Percentiles rank a stretch among this genome's conserved stretches.
Evolutionary conservation across 2,797 vertebrate species (phyloP).

Genomic region (Craterocephalus amniculus): DNA sequence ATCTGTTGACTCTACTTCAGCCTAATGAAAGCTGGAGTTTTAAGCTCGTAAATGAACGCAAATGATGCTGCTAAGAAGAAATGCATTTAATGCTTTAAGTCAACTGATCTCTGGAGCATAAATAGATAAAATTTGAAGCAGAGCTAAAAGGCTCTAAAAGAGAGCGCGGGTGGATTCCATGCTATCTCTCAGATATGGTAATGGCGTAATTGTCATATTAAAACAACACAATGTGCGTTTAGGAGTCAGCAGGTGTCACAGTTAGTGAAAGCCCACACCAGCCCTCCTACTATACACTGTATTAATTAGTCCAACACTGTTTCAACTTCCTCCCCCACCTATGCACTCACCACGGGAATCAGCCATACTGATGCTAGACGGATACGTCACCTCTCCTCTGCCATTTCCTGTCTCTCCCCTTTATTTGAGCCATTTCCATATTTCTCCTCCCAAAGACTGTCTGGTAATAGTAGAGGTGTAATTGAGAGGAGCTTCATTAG

Average conservation of each 20-base stretch:
- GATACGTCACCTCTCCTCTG: slow-evolving; percentile 65
- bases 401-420: slow-evolving; percentile 51
- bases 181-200: slow-evolving; percentile 84
- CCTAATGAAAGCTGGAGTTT: slow-evolving; percentile 44
- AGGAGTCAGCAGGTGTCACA: slow-evolving; percentile 85
- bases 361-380: slow-evolving; percentile 63
- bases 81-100: slow-evolving; percentile 62
- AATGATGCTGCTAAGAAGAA: slow-evolving; percentile 59
- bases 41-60: slow-evolving; percentile 57
- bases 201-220: slow-evolving; percentile 85
- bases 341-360: slow-evolving; percentile 74
- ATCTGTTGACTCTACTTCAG: slow-evolving; percentile 58
- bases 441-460: slow-evolving; percentile 69
- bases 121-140: slow-evolving; percentile 75
- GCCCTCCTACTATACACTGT: slow-evolving; percentile 75
- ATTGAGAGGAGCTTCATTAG: slow-evolving; percentile 79
- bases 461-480: slow-evolving; percentile 78
- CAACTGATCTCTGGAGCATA: slow-evolving; percentile 72
- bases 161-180: slow-evolving; percentile 79
- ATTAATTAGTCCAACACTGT: slow-evolving; percentile 82
- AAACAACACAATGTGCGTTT: slow-evolving; percentile 83
- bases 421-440: slow-evolving; percentile 75
- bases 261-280: slow-evolving; percentile 79
- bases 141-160: slow-evolving; percentile 77
- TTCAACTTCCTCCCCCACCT: slow-evolving; percentile 77